A percentile compares a stretch with the other conserved stretches of the same genome.
Evolutionary conservation across 2,888 invertebrate species (phyloP).

Genomic region (Brenthis daphne): DNA sequence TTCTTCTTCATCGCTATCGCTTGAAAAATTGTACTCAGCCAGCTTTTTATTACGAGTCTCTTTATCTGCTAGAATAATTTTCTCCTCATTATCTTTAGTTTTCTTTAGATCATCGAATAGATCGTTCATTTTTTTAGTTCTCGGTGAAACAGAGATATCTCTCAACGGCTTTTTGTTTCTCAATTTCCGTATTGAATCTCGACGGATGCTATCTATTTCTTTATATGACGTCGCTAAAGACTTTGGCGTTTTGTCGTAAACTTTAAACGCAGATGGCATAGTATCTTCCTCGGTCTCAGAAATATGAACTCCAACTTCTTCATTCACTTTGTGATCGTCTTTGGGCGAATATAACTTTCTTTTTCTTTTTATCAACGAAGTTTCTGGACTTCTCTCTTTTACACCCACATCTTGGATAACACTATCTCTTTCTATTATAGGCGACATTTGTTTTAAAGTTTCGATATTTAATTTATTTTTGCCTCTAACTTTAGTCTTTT

Average conservation of each 20-base stretch:
- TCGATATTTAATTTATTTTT: constrained; percentile 42
- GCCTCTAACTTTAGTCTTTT: constrained; percentile 40
- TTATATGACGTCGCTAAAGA: constrained; percentile 57
- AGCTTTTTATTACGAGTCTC: constrained; percentile 44
- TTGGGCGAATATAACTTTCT: constrained; percentile 71
- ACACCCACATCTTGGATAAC: constrained; percentile 34
- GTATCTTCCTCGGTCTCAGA: constrained; percentile 40
- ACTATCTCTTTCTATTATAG: constrained; percentile 49
- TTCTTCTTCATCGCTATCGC: constrained; percentile 68
- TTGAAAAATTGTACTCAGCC: constrained; percentile 59
- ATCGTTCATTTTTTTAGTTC: constrained; percentile 54
- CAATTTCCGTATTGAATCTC: constrained; percentile 47
- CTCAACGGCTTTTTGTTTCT: constrained; percentile 46
- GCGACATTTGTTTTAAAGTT: constrained; percentile 48
- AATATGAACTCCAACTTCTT: constrained; percentile 41
- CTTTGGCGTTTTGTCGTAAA: constrained; percentile 45
- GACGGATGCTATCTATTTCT: constrained; percentile 61
- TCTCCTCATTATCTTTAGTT: constrained; percentile 49
- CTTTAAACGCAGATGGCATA: constrained; percentile 36
- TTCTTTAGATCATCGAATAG: constrained; percentile 62
- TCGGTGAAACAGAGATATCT: constrained; percentile 50
- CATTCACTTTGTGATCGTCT: constrained; percentile 48
- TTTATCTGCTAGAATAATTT: constrained; percentile 50
- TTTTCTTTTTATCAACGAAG: constrained; percentile 50
- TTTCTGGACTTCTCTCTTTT: constrained; percentile 22